A percentile compares a stretch with the other conserved stretches of the same genome.
Evolutionary conservation across 1,140 invertebrate genomes (phyloP).

Genomic region (Pogonognathellus flavescens): DNA sequence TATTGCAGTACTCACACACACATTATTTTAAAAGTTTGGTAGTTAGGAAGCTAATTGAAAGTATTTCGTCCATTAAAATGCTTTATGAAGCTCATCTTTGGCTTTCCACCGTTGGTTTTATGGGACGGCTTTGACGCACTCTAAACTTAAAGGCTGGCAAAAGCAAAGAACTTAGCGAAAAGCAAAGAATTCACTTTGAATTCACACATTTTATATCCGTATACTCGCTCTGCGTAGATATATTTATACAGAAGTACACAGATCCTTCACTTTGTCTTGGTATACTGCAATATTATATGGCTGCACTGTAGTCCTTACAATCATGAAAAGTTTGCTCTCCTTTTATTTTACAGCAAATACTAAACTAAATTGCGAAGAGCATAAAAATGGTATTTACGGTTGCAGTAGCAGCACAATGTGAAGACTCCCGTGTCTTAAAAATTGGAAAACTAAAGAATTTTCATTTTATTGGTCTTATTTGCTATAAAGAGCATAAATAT

Average conservation of each 20-base stretch:
- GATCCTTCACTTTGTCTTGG: too few species aligned
- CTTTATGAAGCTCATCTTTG: constrained; percentile 48
- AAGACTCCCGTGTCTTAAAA: too few species aligned
- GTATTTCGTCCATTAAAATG: constrained; percentile 50
- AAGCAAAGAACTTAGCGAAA: too few species aligned
- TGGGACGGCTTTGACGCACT: background rate
- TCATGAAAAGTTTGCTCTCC: background rate
- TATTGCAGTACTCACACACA: constrained; percentile 37
- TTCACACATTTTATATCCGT: too few species aligned
- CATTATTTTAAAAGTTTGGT: constrained; percentile 49
- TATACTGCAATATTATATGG: too few species aligned
- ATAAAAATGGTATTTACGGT: background rate
- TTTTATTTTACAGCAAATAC: background rate
- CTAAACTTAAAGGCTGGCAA: background rate
- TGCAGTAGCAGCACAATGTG: background rate
- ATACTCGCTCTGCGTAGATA: too few species aligned
- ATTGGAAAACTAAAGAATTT: too few species aligned
- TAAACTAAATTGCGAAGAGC: background rate
- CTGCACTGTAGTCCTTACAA: too few species aligned
- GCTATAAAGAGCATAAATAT: too few species aligned
- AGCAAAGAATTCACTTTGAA: background rate
- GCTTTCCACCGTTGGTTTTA: constrained; percentile 26
- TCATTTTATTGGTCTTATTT: too few species aligned
- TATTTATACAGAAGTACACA: too few species aligned
- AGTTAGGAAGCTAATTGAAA: constrained; percentile 50